Evolutionary conservation across 2,888 invertebrate species (phyloP).

Genomic region (Clistopyga incitator): DNA sequence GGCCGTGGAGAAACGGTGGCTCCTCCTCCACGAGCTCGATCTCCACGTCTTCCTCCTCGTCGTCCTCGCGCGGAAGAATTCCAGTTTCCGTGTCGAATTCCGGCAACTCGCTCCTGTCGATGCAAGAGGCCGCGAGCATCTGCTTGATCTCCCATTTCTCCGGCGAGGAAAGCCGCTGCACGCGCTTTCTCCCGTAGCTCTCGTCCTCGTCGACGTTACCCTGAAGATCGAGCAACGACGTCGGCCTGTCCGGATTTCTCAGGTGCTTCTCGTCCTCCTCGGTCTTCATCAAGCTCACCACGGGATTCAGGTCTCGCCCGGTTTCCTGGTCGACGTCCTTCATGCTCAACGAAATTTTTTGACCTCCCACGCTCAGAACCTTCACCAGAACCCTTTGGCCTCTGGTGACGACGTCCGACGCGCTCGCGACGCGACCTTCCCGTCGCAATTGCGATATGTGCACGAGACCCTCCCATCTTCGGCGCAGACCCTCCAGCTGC

Average conservation of each 20-base stretch:
- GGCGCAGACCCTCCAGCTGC: slow-evolving; percentile 95
- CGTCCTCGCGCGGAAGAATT: slow-evolving; percentile 94
- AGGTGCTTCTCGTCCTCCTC: slow-evolving; percentile 89
- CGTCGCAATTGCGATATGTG: slow-evolving; percentile 97
- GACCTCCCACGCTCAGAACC: slow-evolving; percentile 95
- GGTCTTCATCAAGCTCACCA: slow-evolving; percentile 88
- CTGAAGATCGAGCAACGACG: slow-evolving; percentile 85
- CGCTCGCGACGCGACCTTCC: slow-evolving; percentile 97
- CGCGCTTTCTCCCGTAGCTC: slow-evolving; percentile 92
- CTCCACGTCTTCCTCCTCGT: slow-evolving; percentile 98
- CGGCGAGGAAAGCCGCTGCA: slow-evolving; percentile 97
- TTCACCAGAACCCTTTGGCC: slow-evolving; percentile 95
- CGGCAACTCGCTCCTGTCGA: slow-evolving; percentile 93
- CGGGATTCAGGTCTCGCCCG: slow-evolving; percentile 97
- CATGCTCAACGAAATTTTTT: slow-evolving; percentile 95
- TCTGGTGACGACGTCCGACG: slow-evolving; percentile 95
- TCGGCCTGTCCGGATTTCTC: slow-evolving; percentile 97
- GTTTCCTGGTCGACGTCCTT: slow-evolving; percentile 98
- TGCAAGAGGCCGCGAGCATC: slow-evolving; percentile 84
- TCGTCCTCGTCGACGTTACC: slow-evolving; percentile 91
- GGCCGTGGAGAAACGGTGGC: slow-evolving; percentile 97
- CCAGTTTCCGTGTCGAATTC: slow-evolving; percentile 99
- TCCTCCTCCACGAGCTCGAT: slow-evolving; percentile 99
- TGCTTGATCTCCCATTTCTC: slow-evolving; percentile 99
- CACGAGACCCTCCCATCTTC: slow-evolving; percentile 97